These are phyloP conservation scores for Tribolium castaneum DNA, from an alignment of 1,140 invertebrate species.

Conservation along the genomic window DNA sequence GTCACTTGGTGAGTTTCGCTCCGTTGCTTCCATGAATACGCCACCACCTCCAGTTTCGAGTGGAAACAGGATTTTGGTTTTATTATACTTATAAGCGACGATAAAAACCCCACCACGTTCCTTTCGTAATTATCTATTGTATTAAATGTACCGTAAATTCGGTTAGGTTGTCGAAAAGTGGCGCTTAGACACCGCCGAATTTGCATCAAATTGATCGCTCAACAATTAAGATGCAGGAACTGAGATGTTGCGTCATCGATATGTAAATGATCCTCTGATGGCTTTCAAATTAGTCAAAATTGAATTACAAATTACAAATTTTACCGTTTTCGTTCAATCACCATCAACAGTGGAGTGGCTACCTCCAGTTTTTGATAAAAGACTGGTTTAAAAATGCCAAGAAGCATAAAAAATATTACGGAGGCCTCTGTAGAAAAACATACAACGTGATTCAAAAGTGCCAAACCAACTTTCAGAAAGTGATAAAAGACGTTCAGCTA, in stretches of 20 bases:
- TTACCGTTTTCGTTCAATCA: neutral
- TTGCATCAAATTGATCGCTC: neutral
- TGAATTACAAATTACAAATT: neutral
- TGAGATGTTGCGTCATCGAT: neutral
- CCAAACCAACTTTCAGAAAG: too few relatives aligned
- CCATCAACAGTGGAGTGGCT: too few relatives aligned
- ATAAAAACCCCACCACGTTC: conserved; percentile 34
- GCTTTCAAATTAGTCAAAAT: neutral
- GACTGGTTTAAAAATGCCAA: too few relatives aligned
- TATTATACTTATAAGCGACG: conserved; percentile 5
- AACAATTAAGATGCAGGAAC: neutral
- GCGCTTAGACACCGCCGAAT: neutral
- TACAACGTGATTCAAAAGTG: too few relatives aligned
- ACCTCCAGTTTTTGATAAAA: too few relatives aligned
- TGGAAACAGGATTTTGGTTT: conserved; percentile 42
- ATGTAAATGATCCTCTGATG: neutral
- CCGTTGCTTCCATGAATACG: conserved; percentile 35
- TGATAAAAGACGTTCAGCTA: too few relatives aligned
- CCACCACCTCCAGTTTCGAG: conserved; percentile 4
- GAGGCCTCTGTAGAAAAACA: too few relatives aligned
- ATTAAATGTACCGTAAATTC: conserved; percentile 28
- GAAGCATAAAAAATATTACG: too few relatives aligned
- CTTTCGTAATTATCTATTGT: conserved; percentile 27
- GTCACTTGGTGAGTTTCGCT: conserved; percentile 47
- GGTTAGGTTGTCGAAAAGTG: neutral